Evolutionary conservation across 2,113 vertebrate species (phyloP).

Genomic region (Brienomyrus longianalis): DNA sequence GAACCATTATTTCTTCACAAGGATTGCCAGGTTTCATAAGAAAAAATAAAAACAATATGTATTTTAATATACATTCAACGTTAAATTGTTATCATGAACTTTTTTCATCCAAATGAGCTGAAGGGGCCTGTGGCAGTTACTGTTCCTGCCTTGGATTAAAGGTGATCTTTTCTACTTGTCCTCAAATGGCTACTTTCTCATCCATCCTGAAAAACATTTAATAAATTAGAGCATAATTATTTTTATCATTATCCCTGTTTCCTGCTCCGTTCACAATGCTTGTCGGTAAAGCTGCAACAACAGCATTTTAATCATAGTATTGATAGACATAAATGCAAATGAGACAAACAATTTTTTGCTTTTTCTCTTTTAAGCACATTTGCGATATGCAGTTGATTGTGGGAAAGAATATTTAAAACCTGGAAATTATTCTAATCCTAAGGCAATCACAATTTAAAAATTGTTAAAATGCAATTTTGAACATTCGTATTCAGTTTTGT

Average conservation of each 20-base stretch:
- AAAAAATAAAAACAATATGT: neutral
- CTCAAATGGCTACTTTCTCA: neutral
- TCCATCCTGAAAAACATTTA: neutral
- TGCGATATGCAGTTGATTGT: neutral
- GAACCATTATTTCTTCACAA: neutral
- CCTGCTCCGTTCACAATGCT: neutral
- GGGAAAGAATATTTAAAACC: neutral
- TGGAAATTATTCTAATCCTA: neutral
- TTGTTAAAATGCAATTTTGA: neutral
- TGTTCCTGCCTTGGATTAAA: neutral
- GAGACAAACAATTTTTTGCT: neutral
- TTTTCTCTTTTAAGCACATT: neutral
- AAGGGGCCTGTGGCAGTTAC: neutral
- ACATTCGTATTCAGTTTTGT: neutral
- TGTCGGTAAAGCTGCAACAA: neutral
- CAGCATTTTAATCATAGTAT: neutral
- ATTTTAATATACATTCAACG: neutral
- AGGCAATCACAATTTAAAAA: neutral
- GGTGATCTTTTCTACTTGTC: neutral
- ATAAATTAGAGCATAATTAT: neutral
- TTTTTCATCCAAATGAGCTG: neutral
- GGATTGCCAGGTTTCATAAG: neutral
- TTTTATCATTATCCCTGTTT: neutral
- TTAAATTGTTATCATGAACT: neutral
- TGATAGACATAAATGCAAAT: neutral